Evolutionary conservation across 2,797 vertebrate species (phyloP).

Genomic region (Artibeus lituratus): DNA sequence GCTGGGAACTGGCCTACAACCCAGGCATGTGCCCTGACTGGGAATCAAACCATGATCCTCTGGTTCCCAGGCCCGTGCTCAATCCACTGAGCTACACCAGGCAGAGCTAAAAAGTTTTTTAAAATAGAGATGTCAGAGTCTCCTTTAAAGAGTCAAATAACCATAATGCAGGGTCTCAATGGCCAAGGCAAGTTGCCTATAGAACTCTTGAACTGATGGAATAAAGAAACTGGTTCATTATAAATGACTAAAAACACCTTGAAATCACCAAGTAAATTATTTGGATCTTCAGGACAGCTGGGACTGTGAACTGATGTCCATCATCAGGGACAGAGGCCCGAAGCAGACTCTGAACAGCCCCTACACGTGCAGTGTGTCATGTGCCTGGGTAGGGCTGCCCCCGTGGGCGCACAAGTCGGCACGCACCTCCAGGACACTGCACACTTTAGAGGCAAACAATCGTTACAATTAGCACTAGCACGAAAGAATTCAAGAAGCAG

Average conservation of each 20-base stretch:
- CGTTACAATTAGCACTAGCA: neutral
- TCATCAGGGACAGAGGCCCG: neutral
- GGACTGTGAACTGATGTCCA: neutral
- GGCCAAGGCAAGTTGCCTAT: neutral
- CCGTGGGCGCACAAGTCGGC: neutral
- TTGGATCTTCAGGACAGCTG: neutral
- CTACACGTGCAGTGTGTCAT: neutral
- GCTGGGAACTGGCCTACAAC: no score
- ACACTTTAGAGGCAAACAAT: neutral
- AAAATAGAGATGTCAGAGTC: neutral
- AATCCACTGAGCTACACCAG: no score
- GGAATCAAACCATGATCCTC: no score
- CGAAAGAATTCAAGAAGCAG: neutral
- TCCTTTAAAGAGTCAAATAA: neutral
- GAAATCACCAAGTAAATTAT: neutral
- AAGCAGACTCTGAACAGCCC: neutral
- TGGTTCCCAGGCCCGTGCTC: no score
- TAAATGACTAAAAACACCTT: neutral
- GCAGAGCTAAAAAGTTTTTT: no score
- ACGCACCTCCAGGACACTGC: neutral
- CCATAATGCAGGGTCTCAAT: neutral
- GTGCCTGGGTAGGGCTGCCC: neutral
- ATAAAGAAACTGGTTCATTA: neutral
- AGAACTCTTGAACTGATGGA: neutral
- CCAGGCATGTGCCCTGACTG: no score